A percentile compares a stretch with the other conserved stretches of the same genome.
phyloP scores from a whole-genome alignment of 2,113 vertebrate species.

The Sprattus sprattus region DNA sequence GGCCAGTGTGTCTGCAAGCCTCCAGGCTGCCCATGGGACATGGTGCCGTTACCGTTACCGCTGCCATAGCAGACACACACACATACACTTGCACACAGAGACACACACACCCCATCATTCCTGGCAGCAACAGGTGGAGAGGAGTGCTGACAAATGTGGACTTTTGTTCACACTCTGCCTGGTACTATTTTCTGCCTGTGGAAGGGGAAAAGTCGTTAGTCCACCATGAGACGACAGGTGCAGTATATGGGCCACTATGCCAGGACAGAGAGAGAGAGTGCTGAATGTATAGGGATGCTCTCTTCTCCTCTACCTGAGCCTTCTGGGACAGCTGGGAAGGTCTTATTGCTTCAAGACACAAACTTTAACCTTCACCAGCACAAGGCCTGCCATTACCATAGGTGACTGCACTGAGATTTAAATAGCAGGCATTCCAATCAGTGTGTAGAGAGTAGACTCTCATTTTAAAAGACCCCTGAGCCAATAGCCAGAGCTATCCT shows the following conservation, averaged over 20 bases:
- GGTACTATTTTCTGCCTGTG: neutral
- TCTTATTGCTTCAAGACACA: neutral
- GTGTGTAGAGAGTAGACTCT: neutral
- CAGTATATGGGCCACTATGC: neutral
- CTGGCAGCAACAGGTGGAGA: neutral
- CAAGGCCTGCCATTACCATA: neutral
- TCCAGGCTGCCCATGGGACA: constrained; percentile 57
- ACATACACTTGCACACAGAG: constrained; percentile 16
- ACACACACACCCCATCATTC: neutral
- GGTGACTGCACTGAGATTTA: too few relatives aligned
- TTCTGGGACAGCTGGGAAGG: neutral
- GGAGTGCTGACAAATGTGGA: neutral
- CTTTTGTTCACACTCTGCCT: neutral
- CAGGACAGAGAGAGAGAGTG: neutral
- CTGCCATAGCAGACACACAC: neutral
- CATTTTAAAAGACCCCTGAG: neutral
- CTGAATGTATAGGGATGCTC: neutral
- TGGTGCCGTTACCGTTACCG: neutral
- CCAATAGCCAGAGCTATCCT: neutral
- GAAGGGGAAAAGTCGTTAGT: neutral
- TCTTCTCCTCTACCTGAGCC: neutral
- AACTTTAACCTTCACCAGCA: neutral
- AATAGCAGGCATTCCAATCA: too few relatives aligned
- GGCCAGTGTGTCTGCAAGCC: constrained; percentile 65
- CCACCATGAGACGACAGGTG: too few relatives aligned